Percentiles rank a stretch among this genome's conserved stretches.
Conservation (phyloP, 2,113 vertebrate genomes). For the Nansenia antarctica region DNA sequence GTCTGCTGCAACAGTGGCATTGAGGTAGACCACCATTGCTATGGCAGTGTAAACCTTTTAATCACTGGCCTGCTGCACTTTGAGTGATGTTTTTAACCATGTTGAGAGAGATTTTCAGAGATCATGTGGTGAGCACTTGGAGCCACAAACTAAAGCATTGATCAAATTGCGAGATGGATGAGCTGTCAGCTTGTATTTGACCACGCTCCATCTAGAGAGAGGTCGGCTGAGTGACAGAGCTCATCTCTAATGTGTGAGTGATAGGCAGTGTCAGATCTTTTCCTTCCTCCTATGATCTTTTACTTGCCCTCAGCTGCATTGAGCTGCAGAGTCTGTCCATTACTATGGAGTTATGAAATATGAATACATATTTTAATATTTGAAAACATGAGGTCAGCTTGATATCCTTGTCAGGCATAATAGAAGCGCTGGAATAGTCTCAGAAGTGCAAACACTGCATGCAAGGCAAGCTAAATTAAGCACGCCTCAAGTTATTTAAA, state of each 20-base stretch:
- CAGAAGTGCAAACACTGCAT: no score
- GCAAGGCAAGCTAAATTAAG: no score
- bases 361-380: no score
- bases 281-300: background rate
- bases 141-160: constrained; percentile 2
- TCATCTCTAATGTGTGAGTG: constrained; percentile 21
- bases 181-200: constrained; percentile 39
- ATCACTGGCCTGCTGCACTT: no score
- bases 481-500: no score
- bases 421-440: no score
- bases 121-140: constrained; percentile 8
- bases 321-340: constrained; percentile 31
- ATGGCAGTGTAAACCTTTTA: no score
- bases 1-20: no score
- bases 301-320: constrained; percentile 10
- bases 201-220: constrained; percentile 4
- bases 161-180: constrained; percentile 31
- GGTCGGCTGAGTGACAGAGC: background rate
- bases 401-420: no score
- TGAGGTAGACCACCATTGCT: no score
- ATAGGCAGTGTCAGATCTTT: constrained; percentile 27
- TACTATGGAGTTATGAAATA: constrained; percentile 6
- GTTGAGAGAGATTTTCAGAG: background rate
- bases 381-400: no score
- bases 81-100: background rate